Base-by-base conservation (phyloP, 1,140 invertebrate species). In the Drosophila rufa region DNA sequence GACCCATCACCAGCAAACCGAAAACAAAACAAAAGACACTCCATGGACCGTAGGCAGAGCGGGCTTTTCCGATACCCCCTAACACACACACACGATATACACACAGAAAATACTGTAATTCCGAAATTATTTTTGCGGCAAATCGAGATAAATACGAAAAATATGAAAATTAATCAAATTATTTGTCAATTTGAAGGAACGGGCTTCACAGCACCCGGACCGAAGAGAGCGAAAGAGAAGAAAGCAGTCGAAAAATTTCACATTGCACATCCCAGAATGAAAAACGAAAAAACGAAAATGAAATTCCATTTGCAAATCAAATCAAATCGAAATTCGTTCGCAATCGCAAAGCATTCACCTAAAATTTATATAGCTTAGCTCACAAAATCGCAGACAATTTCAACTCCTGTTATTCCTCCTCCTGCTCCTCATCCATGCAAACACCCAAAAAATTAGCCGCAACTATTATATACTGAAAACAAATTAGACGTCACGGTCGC, bases 221-320 rank as follows among this genome's bases (percentile, higher is more conserved):
- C 78, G 82, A 91, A 91, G 87, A 91, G 87, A 91, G 87, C 87
- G 83, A 91, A 78, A 91, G 87, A 91, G 89, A 91, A 91, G 83
- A 91, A 91, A 91, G 47, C 68, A 62, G 69, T 60, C 27, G n/a
- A 78, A 68, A 64, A 81, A 19, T 55, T 80, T 68, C 83, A 86
- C 76, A 67, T 71, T 60, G 50, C 45, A 74, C 53, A 56, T 56
- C 70, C 55, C 19, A 62, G 60, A 62, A 40, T 14, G 12, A 58
- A 58, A 58, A 40, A 59, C 12, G 38, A 68, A 58, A 58, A 58
- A 27, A 59, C 12, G 38, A 68, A 74, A 71, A 74, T 70, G 60
- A 60, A 76, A 75, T 64, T 84, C 74, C 86, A 90, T 86, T 91
- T 91, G 76, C 69, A 75, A 78, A 75, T 76, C 71, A 75, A 75